Evolutionary conservation across 2,113 vertebrate species (phyloP).

Genomic region (Odobenus rosmarus): DNA sequence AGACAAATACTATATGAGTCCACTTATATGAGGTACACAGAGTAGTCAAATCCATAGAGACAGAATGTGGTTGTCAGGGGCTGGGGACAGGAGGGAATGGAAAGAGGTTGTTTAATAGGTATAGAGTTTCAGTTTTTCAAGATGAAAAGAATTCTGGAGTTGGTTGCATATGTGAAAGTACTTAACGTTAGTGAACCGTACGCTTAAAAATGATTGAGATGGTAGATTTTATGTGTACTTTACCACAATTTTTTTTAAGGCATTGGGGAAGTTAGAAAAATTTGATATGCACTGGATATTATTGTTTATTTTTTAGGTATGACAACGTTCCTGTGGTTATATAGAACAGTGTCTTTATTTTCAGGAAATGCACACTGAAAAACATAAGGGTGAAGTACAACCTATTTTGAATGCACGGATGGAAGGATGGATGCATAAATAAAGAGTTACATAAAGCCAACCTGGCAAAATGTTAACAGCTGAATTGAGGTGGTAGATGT

Average conservation of each 20-base stretch:
- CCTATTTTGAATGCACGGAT: background rate
- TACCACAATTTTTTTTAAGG: background rate
- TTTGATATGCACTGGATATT: background rate
- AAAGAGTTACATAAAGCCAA: background rate
- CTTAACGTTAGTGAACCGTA: background rate
- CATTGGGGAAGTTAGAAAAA: background rate
- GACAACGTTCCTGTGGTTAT: background rate
- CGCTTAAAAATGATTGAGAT: background rate
- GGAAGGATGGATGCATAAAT: background rate
- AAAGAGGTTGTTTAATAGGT: background rate
- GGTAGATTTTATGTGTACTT: background rate
- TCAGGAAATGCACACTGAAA: background rate
- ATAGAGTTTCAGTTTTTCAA: background rate
- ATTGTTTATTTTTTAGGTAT: background rate
- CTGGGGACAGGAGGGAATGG: accelerated
- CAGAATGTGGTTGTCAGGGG: background rate
- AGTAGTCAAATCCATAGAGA: background rate
- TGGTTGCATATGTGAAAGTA: background rate
- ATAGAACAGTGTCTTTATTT: background rate
- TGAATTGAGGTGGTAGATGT: background rate
- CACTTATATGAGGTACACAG: background rate
- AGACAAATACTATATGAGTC: background rate
- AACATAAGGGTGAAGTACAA: background rate
- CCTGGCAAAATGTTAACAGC: background rate
- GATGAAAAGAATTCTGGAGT: background rate